phyloP scores from a whole-genome alignment of 1,140 invertebrate genomes.

The Eriosoma lanigerum region DNA sequence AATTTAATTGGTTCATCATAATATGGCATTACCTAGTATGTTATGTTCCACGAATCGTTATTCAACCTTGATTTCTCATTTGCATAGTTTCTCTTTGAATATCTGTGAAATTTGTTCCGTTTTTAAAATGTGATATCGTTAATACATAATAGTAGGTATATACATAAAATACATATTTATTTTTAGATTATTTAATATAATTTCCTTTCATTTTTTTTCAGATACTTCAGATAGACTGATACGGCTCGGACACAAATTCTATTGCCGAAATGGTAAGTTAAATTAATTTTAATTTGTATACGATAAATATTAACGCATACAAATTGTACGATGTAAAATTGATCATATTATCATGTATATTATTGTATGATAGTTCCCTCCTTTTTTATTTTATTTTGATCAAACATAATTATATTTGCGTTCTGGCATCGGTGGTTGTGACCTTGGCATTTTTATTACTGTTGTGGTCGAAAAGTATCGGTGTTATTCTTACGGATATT shows the following conservation, averaged over 20 bases:
- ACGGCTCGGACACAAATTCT: slow-evolving; percentile 36
- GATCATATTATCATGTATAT: not conserved
- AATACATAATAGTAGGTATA: not conserved
- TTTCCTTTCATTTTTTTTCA: slow-evolving; percentile 1
- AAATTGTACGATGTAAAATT: not conserved
- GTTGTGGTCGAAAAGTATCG: slow-evolving; percentile 28
- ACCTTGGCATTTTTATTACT: slow-evolving; percentile 45
- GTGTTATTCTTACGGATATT: slow-evolving; percentile 34
- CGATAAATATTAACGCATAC: not conserved
- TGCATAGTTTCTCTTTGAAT: slow-evolving; percentile 20
- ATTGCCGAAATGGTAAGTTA: slow-evolving; percentile 34
- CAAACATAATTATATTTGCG: slow-evolving; percentile 29
- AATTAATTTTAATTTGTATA: not conserved
- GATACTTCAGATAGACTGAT: slow-evolving; percentile 40
- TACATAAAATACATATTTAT: not conserved
- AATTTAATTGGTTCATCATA: not conserved
- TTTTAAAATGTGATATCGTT: not conserved
- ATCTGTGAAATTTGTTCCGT: not conserved
- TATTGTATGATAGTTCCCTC: not conserved
- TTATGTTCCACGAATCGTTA: slow-evolving; percentile 4
- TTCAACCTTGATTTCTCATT: slow-evolving; percentile 23
- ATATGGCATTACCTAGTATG: not conserved
- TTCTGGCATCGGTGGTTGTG: slow-evolving; percentile 11
- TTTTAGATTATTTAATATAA: not conserved
- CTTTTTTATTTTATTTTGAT: not conserved